Percentiles rank a stretch among this genome's conserved stretches.
phyloP scores from a whole-genome alignment of 1,140 invertebrate genomes.

The Heterodera carotae region DNA sequence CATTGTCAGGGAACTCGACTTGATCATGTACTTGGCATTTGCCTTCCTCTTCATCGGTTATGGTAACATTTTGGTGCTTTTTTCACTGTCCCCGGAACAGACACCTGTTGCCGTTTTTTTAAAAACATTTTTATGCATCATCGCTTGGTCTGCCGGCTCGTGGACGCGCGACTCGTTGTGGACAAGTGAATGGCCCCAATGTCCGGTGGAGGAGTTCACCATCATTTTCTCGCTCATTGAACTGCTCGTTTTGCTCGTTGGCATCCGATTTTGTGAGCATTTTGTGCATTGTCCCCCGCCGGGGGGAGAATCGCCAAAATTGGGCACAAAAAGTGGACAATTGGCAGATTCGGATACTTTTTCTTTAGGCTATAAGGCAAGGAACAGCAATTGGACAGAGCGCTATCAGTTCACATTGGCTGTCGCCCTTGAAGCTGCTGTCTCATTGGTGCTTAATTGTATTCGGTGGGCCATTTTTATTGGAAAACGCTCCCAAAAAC shows the following conservation, averaged over 20 bases:
- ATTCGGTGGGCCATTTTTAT: constrained; percentile 35
- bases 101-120: no score
- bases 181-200: constrained; percentile 60
- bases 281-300: constrained; percentile 59
- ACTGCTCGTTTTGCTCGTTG: constrained; percentile 78
- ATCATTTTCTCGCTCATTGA: constrained; percentile 45
- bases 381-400: constrained; percentile 77
- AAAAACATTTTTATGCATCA: constrained; percentile 43
- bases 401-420: constrained; percentile 75
- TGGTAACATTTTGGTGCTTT: constrained; percentile 56
- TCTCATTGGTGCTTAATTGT: constrained; percentile 75
- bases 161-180: constrained; percentile 52
- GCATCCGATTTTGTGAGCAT: constrained; percentile 77
- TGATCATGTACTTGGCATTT: constrained; percentile 81
- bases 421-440: constrained; percentile 75
- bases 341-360: not conserved
- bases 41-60: constrained; percentile 81
- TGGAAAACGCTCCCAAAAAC: no score
- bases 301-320: not conserved
- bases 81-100: no score
- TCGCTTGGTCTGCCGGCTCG: constrained; percentile 62
- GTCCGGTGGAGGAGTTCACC: constrained; percentile 47
- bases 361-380: constrained; percentile 71
- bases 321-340: not conserved
- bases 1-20: constrained; percentile 81